These are phyloP conservation scores for Amblyornis subalaris DNA, from an alignment of 2,113 vertebrate genomes.

Conservation along the genomic window DNA sequence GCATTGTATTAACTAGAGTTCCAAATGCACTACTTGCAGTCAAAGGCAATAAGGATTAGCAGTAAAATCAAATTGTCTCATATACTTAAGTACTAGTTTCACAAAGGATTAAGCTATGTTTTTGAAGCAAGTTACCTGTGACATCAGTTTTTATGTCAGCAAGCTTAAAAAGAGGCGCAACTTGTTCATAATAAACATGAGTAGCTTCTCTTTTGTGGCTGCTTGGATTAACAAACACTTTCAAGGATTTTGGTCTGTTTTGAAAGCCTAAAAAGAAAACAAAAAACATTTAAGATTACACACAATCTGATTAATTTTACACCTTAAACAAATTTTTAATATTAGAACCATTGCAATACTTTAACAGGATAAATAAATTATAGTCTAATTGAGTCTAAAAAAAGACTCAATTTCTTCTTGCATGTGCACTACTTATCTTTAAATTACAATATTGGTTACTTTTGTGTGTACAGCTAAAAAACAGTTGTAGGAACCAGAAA, in stretches of 20 bases:
- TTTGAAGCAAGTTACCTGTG: conserved; percentile 77
- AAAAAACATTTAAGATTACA: neutral
- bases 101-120: neutral
- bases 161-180: conserved; percentile 92
- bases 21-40: neutral
- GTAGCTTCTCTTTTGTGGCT: conserved; percentile 90
- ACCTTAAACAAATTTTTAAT: neutral
- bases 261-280: conserved; percentile 77
- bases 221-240: conserved; percentile 92
- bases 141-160: conserved; percentile 88
- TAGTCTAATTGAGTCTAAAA: neutral
- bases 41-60: neutral
- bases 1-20: neutral
- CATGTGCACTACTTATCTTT: conserved; percentile 39
- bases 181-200: conserved; percentile 83
- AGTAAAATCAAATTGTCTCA: neutral
- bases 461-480: conserved; percentile 31
- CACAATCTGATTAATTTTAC: neutral
- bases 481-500: neutral
- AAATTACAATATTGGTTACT: conserved; percentile 62
- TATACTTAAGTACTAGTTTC: neutral
- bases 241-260: conserved; percentile 84
- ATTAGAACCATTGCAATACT: neutral
- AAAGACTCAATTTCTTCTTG: neutral
- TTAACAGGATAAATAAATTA: neutral